Percentiles rank a stretch among this genome's conserved stretches.
Conservation (phyloP, 1,140 invertebrate species). For the Lucilia cuprina region DNA sequence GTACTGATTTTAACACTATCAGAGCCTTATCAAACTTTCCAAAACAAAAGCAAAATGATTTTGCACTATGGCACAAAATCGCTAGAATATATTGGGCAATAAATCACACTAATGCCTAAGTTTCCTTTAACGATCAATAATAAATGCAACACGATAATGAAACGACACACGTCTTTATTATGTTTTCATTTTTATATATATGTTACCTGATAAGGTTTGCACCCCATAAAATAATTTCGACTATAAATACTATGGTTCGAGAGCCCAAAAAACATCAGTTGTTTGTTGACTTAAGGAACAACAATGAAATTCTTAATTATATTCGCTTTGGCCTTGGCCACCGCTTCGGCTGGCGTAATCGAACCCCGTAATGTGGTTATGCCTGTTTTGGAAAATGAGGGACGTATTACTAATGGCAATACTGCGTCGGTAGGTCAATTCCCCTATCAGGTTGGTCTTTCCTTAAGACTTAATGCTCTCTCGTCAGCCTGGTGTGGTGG, state of each 20-base stretch:
- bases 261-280: conserved; percentile 2
- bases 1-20: too few relatives aligned
- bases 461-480: conserved; percentile 44
- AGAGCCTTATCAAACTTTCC: too few relatives aligned
- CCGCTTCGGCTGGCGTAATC: neutral
- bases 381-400: conserved; percentile 39
- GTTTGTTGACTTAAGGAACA: neutral
- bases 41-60: too few relatives aligned
- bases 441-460: conserved; percentile 59
- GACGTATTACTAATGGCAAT: conserved; percentile 58
- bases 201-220: too few relatives aligned
- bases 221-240: neutral
- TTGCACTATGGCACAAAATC: too few relatives aligned
- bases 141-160: too few relatives aligned
- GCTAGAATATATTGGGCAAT: too few relatives aligned
- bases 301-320: conserved; percentile 37
- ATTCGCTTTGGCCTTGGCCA: conserved; percentile 31
- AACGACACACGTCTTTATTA: too few relatives aligned
- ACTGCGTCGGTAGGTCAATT: conserved; percentile 53
- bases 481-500: conserved; percentile 64
- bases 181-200: too few relatives aligned
- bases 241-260: neutral
- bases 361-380: neutral
- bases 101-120: too few relatives aligned
- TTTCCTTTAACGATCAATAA: too few relatives aligned